phyloP scores from a whole-genome alignment of 2,113 vertebrate species.

The Callionymus lyra region DNA sequence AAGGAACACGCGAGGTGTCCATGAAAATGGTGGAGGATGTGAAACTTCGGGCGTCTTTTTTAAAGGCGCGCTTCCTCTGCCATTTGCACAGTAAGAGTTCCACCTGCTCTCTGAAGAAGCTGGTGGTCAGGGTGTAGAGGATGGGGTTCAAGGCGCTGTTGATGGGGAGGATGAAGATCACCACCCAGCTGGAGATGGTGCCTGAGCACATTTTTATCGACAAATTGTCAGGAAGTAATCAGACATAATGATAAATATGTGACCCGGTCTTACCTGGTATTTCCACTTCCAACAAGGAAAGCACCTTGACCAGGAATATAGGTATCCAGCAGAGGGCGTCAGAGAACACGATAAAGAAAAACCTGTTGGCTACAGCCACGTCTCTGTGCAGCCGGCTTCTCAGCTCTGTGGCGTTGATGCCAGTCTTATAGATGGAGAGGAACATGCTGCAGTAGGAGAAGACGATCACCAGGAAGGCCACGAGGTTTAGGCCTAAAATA shows the following conservation, averaged over 20 bases:
- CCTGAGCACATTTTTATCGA: slow-evolving; percentile 31
- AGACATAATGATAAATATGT: not conserved
- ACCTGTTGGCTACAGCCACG: slow-evolving; percentile 64
- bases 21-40: slow-evolving; percentile 57
- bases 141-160: slow-evolving; percentile 77
- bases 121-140: slow-evolving; percentile 73
- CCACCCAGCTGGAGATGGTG: slow-evolving; percentile 70
- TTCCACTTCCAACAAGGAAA: slow-evolving; percentile 68
- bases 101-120: slow-evolving; percentile 75
- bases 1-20: slow-evolving; percentile 29
- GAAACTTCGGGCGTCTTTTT: slow-evolving; percentile 60
- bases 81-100: slow-evolving; percentile 67
- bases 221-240: too few species aligned
- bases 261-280: slow-evolving; percentile 54
- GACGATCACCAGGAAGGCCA: slow-evolving; percentile 67
- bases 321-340: slow-evolving; percentile 88
- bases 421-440: slow-evolving; percentile 68
- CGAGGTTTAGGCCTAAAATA: slow-evolving; percentile 68
- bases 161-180: slow-evolving; percentile 74
- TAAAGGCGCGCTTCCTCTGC: slow-evolving; percentile 51
- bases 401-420: slow-evolving; percentile 63
- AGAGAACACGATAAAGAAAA: slow-evolving; percentile 80
- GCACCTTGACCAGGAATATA: slow-evolving; percentile 71
- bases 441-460: slow-evolving; percentile 70
- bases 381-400: slow-evolving; percentile 62